Conservation (phyloP, 2,888 invertebrate genomes). For the Tuta absoluta region DNA sequence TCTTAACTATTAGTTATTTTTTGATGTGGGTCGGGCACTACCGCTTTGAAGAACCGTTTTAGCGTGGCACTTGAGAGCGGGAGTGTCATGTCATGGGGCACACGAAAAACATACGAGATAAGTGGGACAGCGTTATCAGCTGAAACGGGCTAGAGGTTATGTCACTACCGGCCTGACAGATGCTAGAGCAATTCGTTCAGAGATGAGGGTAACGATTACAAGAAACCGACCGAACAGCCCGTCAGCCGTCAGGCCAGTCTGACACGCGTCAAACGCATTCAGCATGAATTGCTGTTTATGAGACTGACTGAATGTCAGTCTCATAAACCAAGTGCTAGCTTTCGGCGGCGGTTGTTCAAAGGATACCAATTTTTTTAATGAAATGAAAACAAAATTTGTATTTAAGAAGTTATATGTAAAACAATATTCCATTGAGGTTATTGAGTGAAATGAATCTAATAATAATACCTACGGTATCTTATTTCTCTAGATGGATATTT, state of each 20-base stretch:
- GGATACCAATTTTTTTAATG: too few species aligned
- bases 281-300: too few species aligned
- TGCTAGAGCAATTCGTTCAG: slow-evolving; percentile 67
- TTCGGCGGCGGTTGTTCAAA: too few species aligned
- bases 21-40: not conserved
- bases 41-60: slow-evolving; percentile 27
- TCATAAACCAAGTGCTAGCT: too few species aligned
- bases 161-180: slow-evolving; percentile 58
- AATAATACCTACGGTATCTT: too few species aligned
- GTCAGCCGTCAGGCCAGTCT: slow-evolving; percentile 52
- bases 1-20: not conserved
- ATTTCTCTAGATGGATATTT: too few species aligned
- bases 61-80: slow-evolving; percentile 37
- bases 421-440: too few species aligned
- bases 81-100: slow-evolving; percentile 42
- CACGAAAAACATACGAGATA: slow-evolving; percentile 37
- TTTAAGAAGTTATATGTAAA: too few species aligned
- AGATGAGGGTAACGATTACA: slow-evolving; percentile 71
- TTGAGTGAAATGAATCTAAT: too few species aligned
- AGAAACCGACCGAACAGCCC: slow-evolving; percentile 64
- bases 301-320: too few species aligned
- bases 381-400: too few species aligned
- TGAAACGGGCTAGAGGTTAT: slow-evolving; percentile 45
- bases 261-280: slow-evolving; percentile 51
- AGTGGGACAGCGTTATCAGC: slow-evolving; percentile 42